Percentiles rank a stretch among this genome's conserved stretches.
These are phyloP conservation scores for Tachuris rubrigastra DNA, from an alignment of 2,113 vertebrate genomes.

Conservation along the genomic window DNA sequence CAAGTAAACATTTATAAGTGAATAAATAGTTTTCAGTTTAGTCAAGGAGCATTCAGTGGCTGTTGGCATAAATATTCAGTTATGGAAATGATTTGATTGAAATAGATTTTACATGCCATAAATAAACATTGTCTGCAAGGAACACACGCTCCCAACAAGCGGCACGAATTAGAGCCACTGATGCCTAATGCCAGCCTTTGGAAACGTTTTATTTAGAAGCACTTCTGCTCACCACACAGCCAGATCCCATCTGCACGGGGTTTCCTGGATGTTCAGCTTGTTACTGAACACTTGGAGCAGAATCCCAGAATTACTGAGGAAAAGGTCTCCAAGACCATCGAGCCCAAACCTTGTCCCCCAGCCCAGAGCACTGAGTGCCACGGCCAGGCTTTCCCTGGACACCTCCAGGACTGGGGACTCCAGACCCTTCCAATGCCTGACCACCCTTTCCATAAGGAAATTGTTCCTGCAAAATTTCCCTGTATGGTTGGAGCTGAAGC, in stretches of 20 bases:
- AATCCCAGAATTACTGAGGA: not conserved
- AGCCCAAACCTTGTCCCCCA: not conserved
- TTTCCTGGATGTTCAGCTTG: not conserved
- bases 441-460: not conserved
- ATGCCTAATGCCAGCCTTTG: constrained; percentile 47
- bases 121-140: constrained; percentile 71
- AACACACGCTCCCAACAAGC: constrained; percentile 54
- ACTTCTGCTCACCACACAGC: not conserved
- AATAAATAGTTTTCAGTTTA: constrained; percentile 69
- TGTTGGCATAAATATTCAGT: constrained; percentile 76
- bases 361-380: not conserved
- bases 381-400: not conserved
- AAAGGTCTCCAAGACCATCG: not conserved
- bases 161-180: constrained; percentile 4
- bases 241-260: not conserved
- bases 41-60: constrained; percentile 68
- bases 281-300: accelerated
- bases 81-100: constrained; percentile 75
- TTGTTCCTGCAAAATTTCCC: too few relatives aligned
- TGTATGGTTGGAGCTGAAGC: accelerated
- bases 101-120: constrained; percentile 71
- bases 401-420: not conserved
- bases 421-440: not conserved
- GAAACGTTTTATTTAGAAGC: constrained; percentile 57
- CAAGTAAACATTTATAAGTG: constrained; percentile 73